Evolutionary conservation across 2,797 vertebrate species (phyloP).

Genomic region (Remorina albescens): DNA sequence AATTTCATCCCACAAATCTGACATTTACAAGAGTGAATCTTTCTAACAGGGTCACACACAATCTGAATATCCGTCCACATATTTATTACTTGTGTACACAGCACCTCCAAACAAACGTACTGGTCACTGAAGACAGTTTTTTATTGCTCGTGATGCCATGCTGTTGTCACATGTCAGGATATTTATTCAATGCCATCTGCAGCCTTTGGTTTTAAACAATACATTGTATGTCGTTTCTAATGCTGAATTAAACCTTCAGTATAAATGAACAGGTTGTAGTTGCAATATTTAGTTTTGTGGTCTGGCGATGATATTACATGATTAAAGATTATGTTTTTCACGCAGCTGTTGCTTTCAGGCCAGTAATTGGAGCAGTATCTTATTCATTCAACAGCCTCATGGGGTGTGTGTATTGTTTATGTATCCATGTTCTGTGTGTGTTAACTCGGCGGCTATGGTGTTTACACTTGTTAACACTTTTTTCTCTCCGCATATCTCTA

Average conservation of each 20-base stretch:
- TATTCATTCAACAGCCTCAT: conserved; percentile 25
- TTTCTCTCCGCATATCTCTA: conserved; percentile 11
- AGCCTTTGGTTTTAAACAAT: conserved; percentile 26
- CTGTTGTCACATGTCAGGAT: conserved; percentile 29
- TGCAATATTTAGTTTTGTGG: conserved; percentile 38
- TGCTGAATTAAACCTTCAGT: conserved; percentile 33
- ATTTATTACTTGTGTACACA: conserved; percentile 4
- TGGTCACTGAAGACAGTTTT: conserved; percentile 31
- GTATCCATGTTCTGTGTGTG: conserved; percentile 14
- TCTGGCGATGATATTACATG: conserved; percentile 37
- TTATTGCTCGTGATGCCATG: conserved; percentile 29
- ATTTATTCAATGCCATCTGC: conserved; percentile 52
- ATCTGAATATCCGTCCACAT: conserved; percentile 28
- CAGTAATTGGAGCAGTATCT: conserved; percentile 3
- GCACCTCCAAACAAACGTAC: conserved; percentile 22
- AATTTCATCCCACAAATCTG: conserved; percentile 16
- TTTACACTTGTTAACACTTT: conserved; percentile 2
- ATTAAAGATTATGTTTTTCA: conserved; percentile 32
- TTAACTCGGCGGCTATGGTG: neutral
- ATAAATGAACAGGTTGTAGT: conserved; percentile 40
- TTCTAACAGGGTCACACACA: conserved; percentile 68
- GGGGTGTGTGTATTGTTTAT: conserved; percentile 42
- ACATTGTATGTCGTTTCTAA: conserved; percentile 1
- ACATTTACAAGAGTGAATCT: conserved; percentile 27
- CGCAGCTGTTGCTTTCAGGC: conserved; percentile 36